Evolutionary conservation across 2,797 vertebrate species (phyloP).

Genomic region (Macropodus opercularis): DNA sequence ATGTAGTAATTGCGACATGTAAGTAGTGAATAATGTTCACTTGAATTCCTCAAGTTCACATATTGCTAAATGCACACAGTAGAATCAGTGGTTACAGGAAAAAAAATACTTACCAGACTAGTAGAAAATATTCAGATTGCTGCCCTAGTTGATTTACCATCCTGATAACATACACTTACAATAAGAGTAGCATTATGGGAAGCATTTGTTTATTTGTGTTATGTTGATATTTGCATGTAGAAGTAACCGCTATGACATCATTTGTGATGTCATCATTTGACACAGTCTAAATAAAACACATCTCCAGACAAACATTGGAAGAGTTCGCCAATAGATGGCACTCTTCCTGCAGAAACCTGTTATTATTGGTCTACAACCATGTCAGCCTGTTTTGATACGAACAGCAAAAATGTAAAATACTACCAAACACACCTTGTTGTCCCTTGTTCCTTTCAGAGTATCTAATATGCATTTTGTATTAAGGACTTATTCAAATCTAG

Average conservation of each 20-base stretch:
- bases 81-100: no score
- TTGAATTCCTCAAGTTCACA: neutral
- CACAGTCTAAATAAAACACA: constrained; percentile 3
- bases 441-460: neutral
- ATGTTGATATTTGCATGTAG: constrained; percentile 1
- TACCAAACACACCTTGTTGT: neutral
- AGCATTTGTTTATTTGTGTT: constrained; percentile 12
- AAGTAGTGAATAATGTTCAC: neutral
- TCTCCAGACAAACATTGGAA: neutral
- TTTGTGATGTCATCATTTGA: no score
- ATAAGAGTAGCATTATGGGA: neutral
- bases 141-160: neutral
- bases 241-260: neutral
- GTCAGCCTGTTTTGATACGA: neutral
- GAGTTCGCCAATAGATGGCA: constrained; percentile 58
- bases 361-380: no score
- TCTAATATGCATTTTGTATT: constrained; percentile 23
- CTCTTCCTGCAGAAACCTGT: constrained; percentile 9
- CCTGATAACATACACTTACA: neutral
- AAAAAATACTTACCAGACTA: neutral
- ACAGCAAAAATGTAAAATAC: neutral
- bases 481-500: constrained; percentile 40
- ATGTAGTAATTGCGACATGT: no score
- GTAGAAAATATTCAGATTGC: neutral
- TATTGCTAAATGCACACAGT: neutral